Base-by-base conservation (phyloP, 2,888 invertebrate genomes). In the Lacanobia oleracea region DNA sequence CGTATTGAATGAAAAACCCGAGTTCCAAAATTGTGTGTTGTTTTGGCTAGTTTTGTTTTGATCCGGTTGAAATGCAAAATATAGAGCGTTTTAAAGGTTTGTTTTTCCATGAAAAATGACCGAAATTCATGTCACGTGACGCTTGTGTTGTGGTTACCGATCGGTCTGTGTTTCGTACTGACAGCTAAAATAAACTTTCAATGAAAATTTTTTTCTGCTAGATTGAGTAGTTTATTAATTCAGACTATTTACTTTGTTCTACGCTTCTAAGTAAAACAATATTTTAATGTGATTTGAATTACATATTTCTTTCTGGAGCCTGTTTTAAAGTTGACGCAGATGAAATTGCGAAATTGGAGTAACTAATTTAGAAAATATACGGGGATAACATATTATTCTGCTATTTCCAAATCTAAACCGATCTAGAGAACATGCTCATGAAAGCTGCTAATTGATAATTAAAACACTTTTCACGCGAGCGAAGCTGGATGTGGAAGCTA, bases 1-100 rank as follows among this genome's bases (percentile, higher is more conserved):
- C 73, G 81, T 86, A 88, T 86, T 83, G 85, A 85, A 87, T 84
- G 77, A 84, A 87, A 87, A 88, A 87, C 82, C 79, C 72, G 78
- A 81, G 82, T 79, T 67, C 54, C 27, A 67, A 70, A 68, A 63
- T 61, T 18, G 33, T 27, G 0, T 16, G 27, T 62, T 75, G 53
- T 75, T 75, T 50, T 59, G 33, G 18, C 18, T 16, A 62, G 53
- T 59, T 76, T 60, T 51, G 77, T 40, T 53, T 16, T 33, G 12
- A 40, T 51, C 27, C 40, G 40, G 45, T 40, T 75, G 9, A 75
- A 79, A 62, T 66, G 14, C 16, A 10, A 51, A 57, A 43, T 12
- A 43, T 50, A 14, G 12, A 45, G 23, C 12, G 1, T 57, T 56
- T 54, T 33, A 56, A 61, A 54, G 27, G 50, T 65, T 50, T 18